Base-by-base conservation (phyloP, 2,113 vertebrate species). In the Vombatus ursinus region DNA sequence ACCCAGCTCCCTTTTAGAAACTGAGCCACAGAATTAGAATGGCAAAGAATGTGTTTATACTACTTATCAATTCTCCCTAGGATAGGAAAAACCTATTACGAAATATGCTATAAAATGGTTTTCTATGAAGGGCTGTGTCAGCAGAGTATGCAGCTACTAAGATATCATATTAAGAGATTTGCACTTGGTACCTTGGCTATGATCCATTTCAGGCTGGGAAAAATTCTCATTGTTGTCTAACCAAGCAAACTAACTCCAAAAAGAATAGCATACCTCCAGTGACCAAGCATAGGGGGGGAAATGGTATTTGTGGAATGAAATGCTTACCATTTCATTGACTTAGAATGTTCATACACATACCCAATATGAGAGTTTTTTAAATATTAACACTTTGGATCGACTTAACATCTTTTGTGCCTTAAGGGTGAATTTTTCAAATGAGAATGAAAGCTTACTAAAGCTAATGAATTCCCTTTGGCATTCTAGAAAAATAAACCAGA, bases 31-130 rank as follows among this genome's bases (percentile, higher is more conserved):
- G 93, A 92, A 52, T 91, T 52, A 57, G 91, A 91, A 91, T 95
- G 96, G 91, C 93, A 95, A 90, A 93, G 89, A 92, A 90, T 92
- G 68, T 97, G 92, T 97, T 97, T 97, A 92, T 94, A 94, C 91
- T 92, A 77, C 19, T 47, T 92, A 92, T 97, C 94, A 84, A 26
- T 96, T 97, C 94, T 97, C 90, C 48, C 93, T 61, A 52, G 96
- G 93, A 96, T 96, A 92, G 93, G 37, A 84, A 95, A 95, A 95
- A 54, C 24, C 52, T 96, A 51, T 61, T 92, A 95, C 91, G 96
- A 92, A 95, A 68, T 61, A 54, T 57, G 57, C 50, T 89, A 22
- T 96, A 92, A 95, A 95, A 92, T 61, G 25, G 68, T 47, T 94
- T 53, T 96, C 49, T 0, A 14, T 84, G 77, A 91, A 37, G 7